Conservation (phyloP, 2,888 invertebrate genomes). For the Taphrorychus bicolor region DNA sequence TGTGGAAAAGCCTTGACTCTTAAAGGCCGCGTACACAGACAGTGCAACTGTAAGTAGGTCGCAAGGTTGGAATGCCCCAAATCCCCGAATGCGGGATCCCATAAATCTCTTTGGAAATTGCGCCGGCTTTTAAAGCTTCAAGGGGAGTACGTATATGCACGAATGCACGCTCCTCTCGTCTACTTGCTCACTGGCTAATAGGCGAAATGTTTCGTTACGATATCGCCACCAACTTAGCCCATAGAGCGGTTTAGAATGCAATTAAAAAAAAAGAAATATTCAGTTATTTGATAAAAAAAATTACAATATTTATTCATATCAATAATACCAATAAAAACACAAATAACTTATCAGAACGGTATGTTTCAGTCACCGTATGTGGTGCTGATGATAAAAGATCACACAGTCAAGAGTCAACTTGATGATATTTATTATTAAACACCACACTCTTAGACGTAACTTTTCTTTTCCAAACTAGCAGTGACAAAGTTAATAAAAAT, state of each 20-base stretch:
- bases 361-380: too few species aligned
- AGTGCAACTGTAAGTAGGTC: not conserved
- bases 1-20: not conserved
- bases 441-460: too few species aligned
- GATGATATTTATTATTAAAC: too few species aligned
- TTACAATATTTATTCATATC: too few species aligned
- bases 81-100: not conserved
- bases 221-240: not conserved
- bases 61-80: not conserved
- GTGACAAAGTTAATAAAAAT: too few species aligned
- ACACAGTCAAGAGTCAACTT: too few species aligned
- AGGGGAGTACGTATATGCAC: not conserved
- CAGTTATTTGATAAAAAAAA: too few species aligned
- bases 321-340: too few species aligned
- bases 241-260: not conserved
- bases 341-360: too few species aligned
- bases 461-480: too few species aligned
- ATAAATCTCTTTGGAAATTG: not conserved
- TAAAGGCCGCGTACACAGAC: not conserved
- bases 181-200: conserved; percentile 3
- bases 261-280: too few species aligned
- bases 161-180: not conserved
- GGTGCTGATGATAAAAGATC: too few species aligned
- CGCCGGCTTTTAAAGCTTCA: not conserved
- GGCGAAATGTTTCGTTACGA: not conserved